Base-by-base conservation (phyloP, 1,140 invertebrate genomes). In the Ips typographus region DNA sequence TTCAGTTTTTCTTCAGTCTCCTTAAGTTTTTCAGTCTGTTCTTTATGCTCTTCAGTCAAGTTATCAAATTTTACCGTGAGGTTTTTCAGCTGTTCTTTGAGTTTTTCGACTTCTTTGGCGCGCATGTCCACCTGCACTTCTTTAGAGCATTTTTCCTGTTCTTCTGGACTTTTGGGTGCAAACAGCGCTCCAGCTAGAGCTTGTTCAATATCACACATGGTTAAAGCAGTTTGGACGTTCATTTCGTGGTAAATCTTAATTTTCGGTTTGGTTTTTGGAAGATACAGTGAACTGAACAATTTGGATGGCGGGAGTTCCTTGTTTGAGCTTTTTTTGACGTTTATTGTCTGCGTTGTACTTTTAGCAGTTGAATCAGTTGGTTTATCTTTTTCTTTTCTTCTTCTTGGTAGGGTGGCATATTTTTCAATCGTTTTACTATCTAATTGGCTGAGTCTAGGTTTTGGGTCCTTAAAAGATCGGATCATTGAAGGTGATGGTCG, bases 161-260 rank as follows among this genome's bases (percentile, higher is more conserved):
- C 77, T 63, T 75, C 53, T 0, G 78, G 84, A 71, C 74, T 73
- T 42, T 75, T 71, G 4, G 77, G 75, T 7, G 68, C 71, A 51
- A 85, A 84, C 2, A 82, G 78, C 6, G 87, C 75, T 0, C 90
- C 91, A 0, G 85, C 84, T 42, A 92, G 79, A 36, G 88, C 88
- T 6, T 88, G 86, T 52, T 90, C 88, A 7, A 93, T 82, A 75
- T 93, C 92, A 1, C 80, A 77, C 49, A 87, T 85, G 0, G 89
- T 86, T 38, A 93, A 77, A 4, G 88, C 89, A 0, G 92, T 94
- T 76, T 94, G 92, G 2, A 86, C 84, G 8, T 84, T 83, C 0
- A 84, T 89, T 79, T 94, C 92, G 68, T 92, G 91, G 77, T 92
- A 93, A 65, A 94, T 93, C 72, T 86, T 84, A 0, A 89, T 91